Conservation (phyloP, 1,140 invertebrate genomes). For the Pseudobourletiella spinata region DNA sequence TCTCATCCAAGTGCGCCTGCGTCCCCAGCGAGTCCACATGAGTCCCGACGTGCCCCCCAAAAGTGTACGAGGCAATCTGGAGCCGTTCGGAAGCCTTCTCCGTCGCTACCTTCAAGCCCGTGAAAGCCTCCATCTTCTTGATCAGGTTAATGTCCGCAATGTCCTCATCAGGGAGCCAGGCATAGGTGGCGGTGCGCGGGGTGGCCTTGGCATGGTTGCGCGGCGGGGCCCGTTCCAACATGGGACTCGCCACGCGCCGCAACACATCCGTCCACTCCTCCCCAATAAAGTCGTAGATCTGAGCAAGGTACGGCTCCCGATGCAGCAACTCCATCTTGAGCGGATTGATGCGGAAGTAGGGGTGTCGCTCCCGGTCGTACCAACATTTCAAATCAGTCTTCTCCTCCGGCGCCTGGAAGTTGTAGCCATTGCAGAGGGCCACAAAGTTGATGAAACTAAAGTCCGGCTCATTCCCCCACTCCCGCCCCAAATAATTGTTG, state of each 20-base stretch:
- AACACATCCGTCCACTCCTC: slow-evolving; percentile 28
- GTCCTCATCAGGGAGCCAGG: slow-evolving; percentile 30
- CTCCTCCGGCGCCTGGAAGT: slow-evolving; percentile 14
- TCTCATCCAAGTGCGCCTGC: slow-evolving; percentile 16
- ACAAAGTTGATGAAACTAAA: slow-evolving; percentile 26
- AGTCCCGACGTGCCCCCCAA: slow-evolving; percentile 26
- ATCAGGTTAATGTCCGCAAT: slow-evolving; percentile 14
- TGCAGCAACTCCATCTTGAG: slow-evolving; percentile 31
- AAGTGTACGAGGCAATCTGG: slow-evolving; percentile 23
- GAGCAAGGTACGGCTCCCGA: slow-evolving; percentile 22
- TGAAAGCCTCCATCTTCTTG: slow-evolving; percentile 24
- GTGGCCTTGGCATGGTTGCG: slow-evolving; percentile 15
- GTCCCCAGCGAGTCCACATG: slow-evolving; percentile 21
- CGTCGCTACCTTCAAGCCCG: slow-evolving; percentile 12
- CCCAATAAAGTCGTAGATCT: slow-evolving; percentile 15
- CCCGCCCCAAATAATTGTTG: not conserved
- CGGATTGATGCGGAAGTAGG: slow-evolving; percentile 30
- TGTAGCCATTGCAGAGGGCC: slow-evolving; percentile 28
- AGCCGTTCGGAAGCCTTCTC: slow-evolving; percentile 24
- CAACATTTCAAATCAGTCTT: slow-evolving; percentile 26
- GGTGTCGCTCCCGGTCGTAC: slow-evolving; percentile 26
- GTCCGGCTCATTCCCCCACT: slow-evolving; percentile 4
- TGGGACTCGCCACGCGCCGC: slow-evolving; percentile 29
- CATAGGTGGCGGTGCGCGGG: slow-evolving; percentile 31
- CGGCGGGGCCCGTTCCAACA: slow-evolving; percentile 24